Conservation (phyloP, 1,140 invertebrate species). For the Thrips palmi region DNA sequence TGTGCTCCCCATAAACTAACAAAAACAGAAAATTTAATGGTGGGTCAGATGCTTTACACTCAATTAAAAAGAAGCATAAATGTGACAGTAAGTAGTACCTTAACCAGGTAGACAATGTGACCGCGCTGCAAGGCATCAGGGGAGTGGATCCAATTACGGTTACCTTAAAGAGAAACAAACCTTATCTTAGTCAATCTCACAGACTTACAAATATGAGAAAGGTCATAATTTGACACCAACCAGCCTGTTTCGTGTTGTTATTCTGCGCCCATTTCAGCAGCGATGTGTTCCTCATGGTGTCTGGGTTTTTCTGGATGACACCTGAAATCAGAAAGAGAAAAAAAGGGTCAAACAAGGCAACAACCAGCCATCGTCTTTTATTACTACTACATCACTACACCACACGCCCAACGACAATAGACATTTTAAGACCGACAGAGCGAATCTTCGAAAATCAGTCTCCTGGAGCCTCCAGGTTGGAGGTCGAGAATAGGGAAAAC, state of each 20-base stretch:
- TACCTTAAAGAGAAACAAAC: conserved; percentile 20
- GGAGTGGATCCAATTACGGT: conserved; percentile 80
- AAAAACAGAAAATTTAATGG: conserved; percentile 13
- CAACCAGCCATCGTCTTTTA: too few species aligned
- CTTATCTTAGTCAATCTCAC: conserved; percentile 4
- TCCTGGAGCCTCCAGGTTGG: too few species aligned
- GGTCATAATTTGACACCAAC: not conserved
- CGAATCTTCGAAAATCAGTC: too few species aligned
- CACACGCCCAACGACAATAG: too few species aligned
- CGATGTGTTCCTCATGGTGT: conserved; percentile 36
- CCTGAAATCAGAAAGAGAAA: not conserved
- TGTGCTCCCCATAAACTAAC: conserved; percentile 80
- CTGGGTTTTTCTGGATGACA: too few species aligned
- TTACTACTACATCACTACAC: too few species aligned
- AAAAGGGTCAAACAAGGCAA: not conserved
- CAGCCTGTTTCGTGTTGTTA: conserved; percentile 26
- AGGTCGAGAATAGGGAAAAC: too few species aligned
- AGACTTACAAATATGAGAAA: not conserved
- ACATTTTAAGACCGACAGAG: too few species aligned
- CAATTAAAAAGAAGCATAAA: not conserved
- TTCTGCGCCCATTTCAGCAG: conserved; percentile 37
- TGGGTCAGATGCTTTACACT: not conserved
- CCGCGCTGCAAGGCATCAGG: conserved; percentile 83
- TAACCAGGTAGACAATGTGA: conserved; percentile 91
- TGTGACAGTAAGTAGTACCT: conserved; percentile 38